A percentile compares a stretch with the other conserved stretches of the same genome.
phyloP scores from a whole-genome alignment of 2,797 vertebrate species.

The Clarias pachynema region DNA sequence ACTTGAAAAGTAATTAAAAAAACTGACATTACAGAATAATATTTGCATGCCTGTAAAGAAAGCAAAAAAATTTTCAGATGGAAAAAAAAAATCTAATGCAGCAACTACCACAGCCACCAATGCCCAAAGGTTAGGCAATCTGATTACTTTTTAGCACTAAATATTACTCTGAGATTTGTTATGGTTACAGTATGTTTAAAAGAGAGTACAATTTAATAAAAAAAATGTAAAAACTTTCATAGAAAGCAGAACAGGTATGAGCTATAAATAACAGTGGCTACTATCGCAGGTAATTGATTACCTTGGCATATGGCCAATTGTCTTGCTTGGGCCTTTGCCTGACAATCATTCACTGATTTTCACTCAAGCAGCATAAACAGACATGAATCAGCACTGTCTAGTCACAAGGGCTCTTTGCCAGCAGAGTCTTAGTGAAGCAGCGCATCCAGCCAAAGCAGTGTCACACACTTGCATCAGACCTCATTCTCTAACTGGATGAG shows the following conservation, averaged over 20 bases:
- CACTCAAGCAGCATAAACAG: slow-evolving; percentile 23
- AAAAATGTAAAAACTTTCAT: background rate
- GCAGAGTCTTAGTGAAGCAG: slow-evolving; percentile 19
- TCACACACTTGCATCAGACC: slow-evolving; percentile 28
- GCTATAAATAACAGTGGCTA: background rate
- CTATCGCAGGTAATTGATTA: slow-evolving; percentile 5
- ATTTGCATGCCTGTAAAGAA: too few relatives aligned
- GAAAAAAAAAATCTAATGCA: too few relatives aligned
- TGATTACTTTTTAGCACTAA: background rate
- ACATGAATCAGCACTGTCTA: slow-evolving; percentile 34
- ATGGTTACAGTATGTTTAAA: too few relatives aligned
- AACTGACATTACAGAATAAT: too few relatives aligned
- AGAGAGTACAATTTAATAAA: background rate
- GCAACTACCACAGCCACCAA: too few relatives aligned
- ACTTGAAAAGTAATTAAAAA: too few relatives aligned
- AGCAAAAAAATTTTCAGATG: too few relatives aligned
- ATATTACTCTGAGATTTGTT: background rate
- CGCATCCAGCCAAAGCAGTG: slow-evolving; percentile 21
- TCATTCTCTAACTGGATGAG: slow-evolving; percentile 35
- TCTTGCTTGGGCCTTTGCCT: slow-evolving; percentile 31
- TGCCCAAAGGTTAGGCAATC: too few relatives aligned
- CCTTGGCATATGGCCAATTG: slow-evolving; percentile 4
- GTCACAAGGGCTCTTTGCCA: slow-evolving; percentile 17
- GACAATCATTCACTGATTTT: slow-evolving; percentile 31
- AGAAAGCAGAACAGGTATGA: background rate